Percentiles rank a stretch among this genome's conserved stretches.
Conservation (phyloP, 1,140 invertebrate species). For the Scaptodrosophila lebanonensis region DNA sequence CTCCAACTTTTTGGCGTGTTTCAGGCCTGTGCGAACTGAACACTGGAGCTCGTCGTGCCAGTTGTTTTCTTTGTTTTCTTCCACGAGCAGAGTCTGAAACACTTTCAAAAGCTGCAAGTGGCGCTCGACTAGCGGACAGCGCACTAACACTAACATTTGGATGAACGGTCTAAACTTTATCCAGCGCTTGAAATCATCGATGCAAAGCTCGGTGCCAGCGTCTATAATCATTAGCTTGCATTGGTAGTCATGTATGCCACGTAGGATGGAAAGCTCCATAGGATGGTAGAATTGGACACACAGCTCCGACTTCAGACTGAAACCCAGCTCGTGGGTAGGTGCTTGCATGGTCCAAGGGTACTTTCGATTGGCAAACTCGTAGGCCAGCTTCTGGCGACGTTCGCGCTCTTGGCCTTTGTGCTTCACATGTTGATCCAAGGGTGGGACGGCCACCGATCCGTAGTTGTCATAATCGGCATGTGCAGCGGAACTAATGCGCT, state of each 20-base stretch:
- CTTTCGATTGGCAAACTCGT: conserved; percentile 49
- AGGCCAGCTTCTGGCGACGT: conserved; percentile 46
- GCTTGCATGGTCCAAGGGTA: conserved; percentile 66
- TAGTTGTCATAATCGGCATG: background rate
- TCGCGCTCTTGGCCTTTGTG: conserved; percentile 16
- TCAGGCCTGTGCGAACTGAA: conserved; percentile 32
- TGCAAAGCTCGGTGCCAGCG: conserved; percentile 36
- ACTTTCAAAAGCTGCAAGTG: conserved; percentile 44
- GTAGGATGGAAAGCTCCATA: conserved; percentile 40
- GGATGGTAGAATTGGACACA: conserved; percentile 10
- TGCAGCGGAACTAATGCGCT: background rate
- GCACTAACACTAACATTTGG: conserved; percentile 45
- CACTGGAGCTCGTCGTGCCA: conserved; percentile 56
- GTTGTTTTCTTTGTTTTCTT: conserved; percentile 34
- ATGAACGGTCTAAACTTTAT: conserved; percentile 53
- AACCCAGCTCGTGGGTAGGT: conserved; percentile 35
- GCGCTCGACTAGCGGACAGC: conserved; percentile 36
- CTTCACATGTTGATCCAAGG: conserved; percentile 23
- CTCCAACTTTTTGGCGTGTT: conserved; percentile 24
- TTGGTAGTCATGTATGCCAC: conserved; percentile 34
- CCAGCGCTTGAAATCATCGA: conserved; percentile 52
- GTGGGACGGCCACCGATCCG: conserved; percentile 19
- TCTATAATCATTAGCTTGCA: conserved; percentile 61
- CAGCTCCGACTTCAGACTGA: conserved; percentile 29
- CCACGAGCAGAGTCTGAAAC: conserved; percentile 40